Conservation (phyloP, 1,140 invertebrate genomes). For the Euglossa dilemma region DNA sequence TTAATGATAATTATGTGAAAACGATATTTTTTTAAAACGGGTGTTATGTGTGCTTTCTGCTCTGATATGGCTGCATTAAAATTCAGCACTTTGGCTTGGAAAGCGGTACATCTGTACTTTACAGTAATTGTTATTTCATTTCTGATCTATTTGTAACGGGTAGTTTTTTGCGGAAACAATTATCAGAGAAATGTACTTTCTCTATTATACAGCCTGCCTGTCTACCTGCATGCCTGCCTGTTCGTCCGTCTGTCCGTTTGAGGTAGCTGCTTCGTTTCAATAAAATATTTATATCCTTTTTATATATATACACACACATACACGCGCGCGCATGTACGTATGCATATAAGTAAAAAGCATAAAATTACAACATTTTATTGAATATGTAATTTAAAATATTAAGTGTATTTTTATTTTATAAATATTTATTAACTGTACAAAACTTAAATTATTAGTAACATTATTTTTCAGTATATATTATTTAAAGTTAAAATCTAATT, state of each 20-base stretch:
- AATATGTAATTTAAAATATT: background rate
- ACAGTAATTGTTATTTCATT: slow-evolving; percentile 38
- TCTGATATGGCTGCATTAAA: slow-evolving; percentile 43
- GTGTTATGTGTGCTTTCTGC: slow-evolving; percentile 43
- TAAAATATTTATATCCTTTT: slow-evolving; percentile 5
- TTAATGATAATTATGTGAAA: background rate
- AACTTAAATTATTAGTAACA: background rate
- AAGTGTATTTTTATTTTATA: background rate
- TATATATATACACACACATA: background rate
- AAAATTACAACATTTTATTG: background rate
- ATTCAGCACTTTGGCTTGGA: slow-evolving; percentile 50
- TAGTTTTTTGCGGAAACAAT: slow-evolving; percentile 41
- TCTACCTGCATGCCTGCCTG: slow-evolving; percentile 68
- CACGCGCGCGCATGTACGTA: no score
- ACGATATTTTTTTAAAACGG: background rate
- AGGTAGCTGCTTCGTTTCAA: slow-evolving; percentile 57
- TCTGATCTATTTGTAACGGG: slow-evolving; percentile 32
- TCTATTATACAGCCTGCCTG: slow-evolving; percentile 62
- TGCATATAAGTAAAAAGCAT: background rate
- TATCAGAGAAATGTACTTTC: slow-evolving; percentile 48
- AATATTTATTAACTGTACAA: background rate
- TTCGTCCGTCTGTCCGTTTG: slow-evolving; percentile 71
- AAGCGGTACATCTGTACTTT: slow-evolving; percentile 46
- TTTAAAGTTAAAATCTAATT: background rate
- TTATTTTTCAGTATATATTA: background rate